phyloP scores from a whole-genome alignment of 2,888 invertebrate genomes.

The Eupeodes luniger region DNA sequence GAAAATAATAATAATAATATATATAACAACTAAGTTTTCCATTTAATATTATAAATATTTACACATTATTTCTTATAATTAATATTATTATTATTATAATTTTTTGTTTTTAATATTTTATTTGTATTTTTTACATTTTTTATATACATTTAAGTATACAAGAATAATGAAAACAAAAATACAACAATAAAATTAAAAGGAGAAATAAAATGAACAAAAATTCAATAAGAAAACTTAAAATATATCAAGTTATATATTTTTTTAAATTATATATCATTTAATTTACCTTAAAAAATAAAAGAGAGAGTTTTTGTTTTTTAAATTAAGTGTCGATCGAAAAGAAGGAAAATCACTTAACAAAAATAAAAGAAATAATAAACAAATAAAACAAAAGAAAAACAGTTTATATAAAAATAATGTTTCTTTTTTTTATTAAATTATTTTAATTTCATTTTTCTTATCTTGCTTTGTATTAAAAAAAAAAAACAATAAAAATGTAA shows the following conservation, averaged over 20 bases:
- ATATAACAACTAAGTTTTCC: constrained; percentile 66
- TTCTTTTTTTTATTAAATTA: constrained; percentile 14
- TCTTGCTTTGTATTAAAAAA: constrained; percentile 72
- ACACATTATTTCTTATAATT: constrained; percentile 46
- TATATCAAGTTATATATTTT: constrained; percentile 69
- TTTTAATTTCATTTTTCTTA: constrained; percentile 57
- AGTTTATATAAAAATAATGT: constrained; percentile 51
- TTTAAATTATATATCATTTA: constrained; percentile 69
- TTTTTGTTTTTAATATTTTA: constrained; percentile 34
- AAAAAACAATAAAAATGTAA: constrained; percentile 57
- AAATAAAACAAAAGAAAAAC: constrained; percentile 34
- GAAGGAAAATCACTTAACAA: constrained; percentile 50
- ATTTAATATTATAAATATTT: constrained; percentile 60
- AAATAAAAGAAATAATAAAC: constrained; percentile 44
- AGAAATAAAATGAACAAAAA: constrained; percentile 36
- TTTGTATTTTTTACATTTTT: constrained; percentile 68
- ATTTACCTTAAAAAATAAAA: constrained; percentile 27
- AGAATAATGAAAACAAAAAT: constrained; percentile 37
- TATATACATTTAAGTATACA: constrained; percentile 66
- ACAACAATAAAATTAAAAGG: neutral
- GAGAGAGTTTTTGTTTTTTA: constrained; percentile 37
- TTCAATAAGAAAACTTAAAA: constrained; percentile 48
- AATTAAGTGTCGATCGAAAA: constrained; percentile 43
- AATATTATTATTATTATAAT: constrained; percentile 11
- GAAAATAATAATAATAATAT: constrained; percentile 54